phyloP scores from a whole-genome alignment of 1,140 invertebrate genomes.

The Drosophila rufa region DNA sequence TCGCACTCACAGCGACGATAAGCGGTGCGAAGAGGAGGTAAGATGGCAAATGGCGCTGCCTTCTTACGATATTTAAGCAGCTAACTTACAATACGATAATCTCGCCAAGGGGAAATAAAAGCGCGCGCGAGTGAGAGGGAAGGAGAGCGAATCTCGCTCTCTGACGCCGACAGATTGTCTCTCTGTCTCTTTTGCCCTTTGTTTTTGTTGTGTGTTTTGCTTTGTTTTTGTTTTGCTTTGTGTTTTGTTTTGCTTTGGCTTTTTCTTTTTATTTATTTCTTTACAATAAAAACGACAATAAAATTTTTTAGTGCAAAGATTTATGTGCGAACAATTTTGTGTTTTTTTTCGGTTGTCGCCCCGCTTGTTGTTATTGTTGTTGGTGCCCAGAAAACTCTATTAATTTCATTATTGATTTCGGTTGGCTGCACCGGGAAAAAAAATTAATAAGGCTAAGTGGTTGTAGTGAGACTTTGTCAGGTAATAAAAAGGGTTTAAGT shows the following conservation, averaged over 20 bases:
- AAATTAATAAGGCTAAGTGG: not conserved
- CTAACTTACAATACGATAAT: conserved; percentile 72
- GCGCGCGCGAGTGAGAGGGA: conserved; percentile 15
- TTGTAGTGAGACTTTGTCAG: not conserved
- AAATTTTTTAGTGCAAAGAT: conserved; percentile 83
- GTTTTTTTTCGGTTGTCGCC: conserved; percentile 46
- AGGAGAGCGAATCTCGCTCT: conserved; percentile 28
- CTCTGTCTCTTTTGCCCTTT: conserved; percentile 57
- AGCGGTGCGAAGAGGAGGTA: conserved; percentile 13
- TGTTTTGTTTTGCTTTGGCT: conserved; percentile 29
- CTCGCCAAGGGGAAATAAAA: conserved; percentile 59
- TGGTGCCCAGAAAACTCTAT: conserved; percentile 48
- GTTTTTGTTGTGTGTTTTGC: conserved; percentile 16
- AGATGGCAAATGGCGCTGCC: conserved; percentile 73
- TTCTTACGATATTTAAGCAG: conserved; percentile 81
- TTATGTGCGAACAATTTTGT: conserved; percentile 78
- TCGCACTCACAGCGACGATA: conserved; percentile 9
- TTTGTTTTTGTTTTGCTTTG: conserved; percentile 26
- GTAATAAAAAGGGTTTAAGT: not conserved
- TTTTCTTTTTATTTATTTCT: conserved; percentile 63
- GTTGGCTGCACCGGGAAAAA: conserved; percentile 3
- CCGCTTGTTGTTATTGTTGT: conserved; percentile 18
- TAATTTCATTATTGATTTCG: conserved; percentile 52
- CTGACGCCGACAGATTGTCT: conserved; percentile 68
- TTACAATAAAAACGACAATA: conserved; percentile 84